Evolutionary conservation across 2,888 invertebrate species (phyloP), one percentile per base, ranked within the genome.

Genomic region (Asteroscopus sphinx): DNA sequence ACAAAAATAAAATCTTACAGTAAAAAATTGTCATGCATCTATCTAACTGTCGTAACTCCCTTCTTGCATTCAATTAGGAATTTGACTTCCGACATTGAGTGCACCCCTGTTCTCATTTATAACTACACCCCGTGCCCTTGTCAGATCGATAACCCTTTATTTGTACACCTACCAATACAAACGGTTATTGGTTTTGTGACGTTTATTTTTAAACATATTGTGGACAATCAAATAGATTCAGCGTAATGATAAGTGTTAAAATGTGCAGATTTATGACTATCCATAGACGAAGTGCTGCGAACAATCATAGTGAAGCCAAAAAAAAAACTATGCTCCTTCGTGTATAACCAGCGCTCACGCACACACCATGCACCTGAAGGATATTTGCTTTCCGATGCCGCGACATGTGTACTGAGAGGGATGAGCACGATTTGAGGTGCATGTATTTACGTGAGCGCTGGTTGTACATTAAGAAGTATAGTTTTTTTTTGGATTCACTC

Each of bases 81-180:
- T 74, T 70, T 59, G 54, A 52, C 56, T 62, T 70, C 42, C 69
- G 70, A 69, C 58, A 57, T 61, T 45, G 51, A 56, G 44, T 72
- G 58, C 71, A 63, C 67, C 75, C 63, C 63, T 62, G 37, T 42
- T 46, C 40, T 37, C 42, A 53, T 64, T 60, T 57, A 56, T 60
- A 60, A 55, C 59, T 63, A 58, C n/a, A n/a, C 68, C 52, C 44
- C 13, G 44, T 60, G 68, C 60, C 64, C 68, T 58, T 71, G 76
- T 60, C 66, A 65, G 72, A 82, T 82, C 80, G 70, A 81, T 80
- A 80, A 70, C 71, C 66, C 77, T 56, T 68, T 69, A 62, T 72
- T 74, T 64, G 60, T 69, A 57, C 49, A 55, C 55, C 56, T 47
- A 56, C 58, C 66, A 45, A 72, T 40, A 54, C 51, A 51, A 67